Percentiles rank a stretch among this genome's conserved stretches.
These are phyloP conservation scores for Timema podura DNA, from an alignment of 2,888 invertebrate genomes.

Conservation along the genomic window DNA sequence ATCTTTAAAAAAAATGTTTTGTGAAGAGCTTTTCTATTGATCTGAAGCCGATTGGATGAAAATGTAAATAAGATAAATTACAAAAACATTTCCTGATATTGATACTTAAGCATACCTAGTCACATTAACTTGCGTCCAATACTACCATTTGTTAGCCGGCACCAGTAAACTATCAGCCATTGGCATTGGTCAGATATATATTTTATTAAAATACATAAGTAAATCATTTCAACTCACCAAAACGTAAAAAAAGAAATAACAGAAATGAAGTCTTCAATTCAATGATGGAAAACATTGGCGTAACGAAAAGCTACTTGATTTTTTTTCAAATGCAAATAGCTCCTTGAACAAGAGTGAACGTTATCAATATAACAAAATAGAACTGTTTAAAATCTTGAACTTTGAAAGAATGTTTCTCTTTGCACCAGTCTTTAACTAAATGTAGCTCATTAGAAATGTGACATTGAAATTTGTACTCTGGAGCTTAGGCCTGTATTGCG, in stretches of 20 bases:
- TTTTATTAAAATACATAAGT: not conserved
- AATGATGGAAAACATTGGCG: constrained; percentile 26
- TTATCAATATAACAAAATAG: constrained; percentile 16
- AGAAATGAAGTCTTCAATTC: constrained; percentile 17
- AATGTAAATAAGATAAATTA: not conserved
- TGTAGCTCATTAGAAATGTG: constrained; percentile 3
- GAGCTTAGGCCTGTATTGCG: constrained; percentile 15
- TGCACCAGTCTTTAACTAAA: constrained; percentile 19
- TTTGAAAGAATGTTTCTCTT: constrained; percentile 15
- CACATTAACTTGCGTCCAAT: too few relatives aligned
- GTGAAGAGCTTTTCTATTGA: too few relatives aligned
- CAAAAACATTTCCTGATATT: not conserved
- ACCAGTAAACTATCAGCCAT: too few relatives aligned
- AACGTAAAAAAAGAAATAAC: constrained; percentile 20
- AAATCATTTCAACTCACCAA: constrained; percentile 17
- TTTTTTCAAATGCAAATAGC: not conserved
- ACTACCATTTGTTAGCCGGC: too few relatives aligned
- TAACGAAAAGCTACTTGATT: not conserved
- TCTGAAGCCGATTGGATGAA: too few relatives aligned
- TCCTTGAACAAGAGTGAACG: not conserved
- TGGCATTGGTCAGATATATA: not conserved
- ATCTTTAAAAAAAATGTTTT: too few relatives aligned
- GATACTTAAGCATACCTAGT: too few relatives aligned
- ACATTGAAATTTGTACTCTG: constrained; percentile 25
- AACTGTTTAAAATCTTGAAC: constrained; percentile 10